Percentiles rank a stretch among this genome's conserved stretches.
Conservation (phyloP, 2,113 vertebrate genomes). For the Junco hyemalis region DNA sequence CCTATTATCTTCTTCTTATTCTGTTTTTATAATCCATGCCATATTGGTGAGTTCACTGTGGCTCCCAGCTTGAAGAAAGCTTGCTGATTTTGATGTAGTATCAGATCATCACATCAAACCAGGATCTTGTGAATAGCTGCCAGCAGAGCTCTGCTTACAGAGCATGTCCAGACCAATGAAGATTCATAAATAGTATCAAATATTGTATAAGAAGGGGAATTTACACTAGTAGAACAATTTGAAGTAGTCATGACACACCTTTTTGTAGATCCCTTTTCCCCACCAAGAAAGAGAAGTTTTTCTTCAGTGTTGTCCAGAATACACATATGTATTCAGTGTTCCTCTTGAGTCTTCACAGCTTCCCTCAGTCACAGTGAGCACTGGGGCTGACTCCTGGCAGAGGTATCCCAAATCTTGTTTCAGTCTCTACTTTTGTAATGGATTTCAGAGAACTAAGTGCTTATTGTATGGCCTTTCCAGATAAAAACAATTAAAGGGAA, state of each 20-base stretch:
- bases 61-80: background rate
- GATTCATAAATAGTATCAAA: background rate
- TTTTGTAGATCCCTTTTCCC: background rate
- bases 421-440: background rate
- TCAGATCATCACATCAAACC: background rate
- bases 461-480: background rate
- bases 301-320: background rate
- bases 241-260: background rate
- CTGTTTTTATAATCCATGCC: background rate
- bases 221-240: background rate
- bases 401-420: background rate
- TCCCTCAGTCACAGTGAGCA: background rate
- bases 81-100: background rate
- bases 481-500: background rate
- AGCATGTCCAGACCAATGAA: background rate
- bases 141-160: background rate
- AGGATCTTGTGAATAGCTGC: background rate
- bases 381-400: background rate
- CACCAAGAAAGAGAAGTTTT: background rate
- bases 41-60: background rate
- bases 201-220: background rate
- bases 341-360: background rate
- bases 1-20: background rate
- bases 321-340: background rate
- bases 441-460: background rate